Evolutionary conservation across 2,888 invertebrate species (phyloP), one percentile per base, ranked within the genome.

Genomic region (Apocheima hispidaria): DNA sequence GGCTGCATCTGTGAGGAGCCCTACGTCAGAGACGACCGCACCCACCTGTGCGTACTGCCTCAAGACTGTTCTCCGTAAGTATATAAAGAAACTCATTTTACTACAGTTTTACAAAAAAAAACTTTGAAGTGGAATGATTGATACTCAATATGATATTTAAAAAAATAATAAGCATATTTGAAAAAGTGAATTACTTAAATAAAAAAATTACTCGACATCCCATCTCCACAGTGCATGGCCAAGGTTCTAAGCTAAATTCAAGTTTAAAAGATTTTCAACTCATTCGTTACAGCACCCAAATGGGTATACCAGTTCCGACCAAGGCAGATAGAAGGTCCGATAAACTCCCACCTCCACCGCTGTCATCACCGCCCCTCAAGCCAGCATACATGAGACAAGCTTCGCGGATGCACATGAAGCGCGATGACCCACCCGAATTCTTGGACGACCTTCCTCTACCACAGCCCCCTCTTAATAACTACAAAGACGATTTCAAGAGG

Each of bases 51-150:
- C 60, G 90, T 92, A 2, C 67, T 92, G 63, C 90, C 91, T 0
- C 91, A 90, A 59, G 90, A 92, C 59, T 92, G 92, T 64, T 88
- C 91, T 0, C 90, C 90, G 92, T 92, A 68, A 58, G 91, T 86
- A 28, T 40, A 53, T 7, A 1, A 28, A 4, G 6, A 46, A 12
- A 2, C 12, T 7, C 5, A 16, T 10, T 10, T 12, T 2, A 16
- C 36, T 36, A n/a, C n/a, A n/a, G n/a, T n/a, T n/a, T n/a, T n/a
- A n/a, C n/a, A n/a, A n/a, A n/a, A n/a, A n/a, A n/a, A n/a, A n/a
- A n/a, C n/a, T n/a, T n/a, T n/a, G n/a, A n/a, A n/a, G n/a, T n/a
- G n/a, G n/a, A n/a, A n/a, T n/a, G n/a, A n/a, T n/a, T n/a, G n/a
- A n/a, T n/a, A n/a, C n/a, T n/a, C n/a, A n/a, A n/a, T n/a, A n/a